Conservation (phyloP, 2,797 vertebrate genomes). For the Adelosebastes latens region DNA sequence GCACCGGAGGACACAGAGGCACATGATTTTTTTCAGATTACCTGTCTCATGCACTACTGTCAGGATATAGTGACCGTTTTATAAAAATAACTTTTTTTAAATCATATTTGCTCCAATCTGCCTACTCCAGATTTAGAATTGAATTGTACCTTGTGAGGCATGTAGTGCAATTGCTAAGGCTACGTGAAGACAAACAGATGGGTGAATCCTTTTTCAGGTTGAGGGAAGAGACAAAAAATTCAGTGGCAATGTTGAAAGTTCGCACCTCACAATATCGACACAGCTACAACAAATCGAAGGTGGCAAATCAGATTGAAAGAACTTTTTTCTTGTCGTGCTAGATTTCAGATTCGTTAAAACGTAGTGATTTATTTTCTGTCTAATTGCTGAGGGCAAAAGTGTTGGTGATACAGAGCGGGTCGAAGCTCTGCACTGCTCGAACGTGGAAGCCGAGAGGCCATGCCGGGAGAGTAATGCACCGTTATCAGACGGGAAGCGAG, state of each 20-base stretch:
- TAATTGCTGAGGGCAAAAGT: constrained; percentile 9
- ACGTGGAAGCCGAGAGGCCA: constrained; percentile 1
- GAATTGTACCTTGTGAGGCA: background rate
- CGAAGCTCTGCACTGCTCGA: background rate
- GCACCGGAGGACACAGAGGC: too few species aligned
- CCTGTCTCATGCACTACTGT: background rate
- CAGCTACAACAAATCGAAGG: background rate
- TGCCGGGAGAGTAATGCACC: constrained; percentile 9
- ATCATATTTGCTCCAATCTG: background rate
- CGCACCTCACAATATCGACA: background rate
- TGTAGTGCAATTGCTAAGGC: background rate
- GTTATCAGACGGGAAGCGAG: constrained; percentile 44
- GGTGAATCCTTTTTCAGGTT: constrained; percentile 6
- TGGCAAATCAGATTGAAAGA: background rate
- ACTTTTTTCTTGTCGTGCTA: background rate
- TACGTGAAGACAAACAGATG: background rate
- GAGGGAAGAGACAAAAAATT: background rate
- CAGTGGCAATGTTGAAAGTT: background rate
- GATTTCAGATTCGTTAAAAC: constrained; percentile 6
- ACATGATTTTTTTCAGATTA: too few species aligned
- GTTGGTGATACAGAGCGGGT: background rate
- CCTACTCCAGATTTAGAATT: background rate
- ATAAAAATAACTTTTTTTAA: background rate
- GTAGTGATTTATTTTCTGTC: background rate
- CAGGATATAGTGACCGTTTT: background rate